Percentiles rank a stretch among this genome's conserved stretches.
These are phyloP conservation scores for Galago senegalensis DNA, from an alignment of 2,797 vertebrate species.

Conservation along the genomic window DNA sequence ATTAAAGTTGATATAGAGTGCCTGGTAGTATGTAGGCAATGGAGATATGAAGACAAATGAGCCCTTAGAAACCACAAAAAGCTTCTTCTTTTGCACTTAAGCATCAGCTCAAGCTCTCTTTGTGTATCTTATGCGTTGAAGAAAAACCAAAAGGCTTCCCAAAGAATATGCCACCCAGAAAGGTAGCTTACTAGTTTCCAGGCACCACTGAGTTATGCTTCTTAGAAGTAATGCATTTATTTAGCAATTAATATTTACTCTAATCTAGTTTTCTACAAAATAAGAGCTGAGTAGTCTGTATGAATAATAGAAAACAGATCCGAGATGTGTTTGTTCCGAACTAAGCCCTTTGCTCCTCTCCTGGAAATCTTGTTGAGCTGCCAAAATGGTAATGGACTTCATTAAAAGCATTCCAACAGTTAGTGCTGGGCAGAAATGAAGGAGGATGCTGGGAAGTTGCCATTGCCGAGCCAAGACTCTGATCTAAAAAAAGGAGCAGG, in stretches of 20 bases:
- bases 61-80: neutral
- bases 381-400: constrained; percentile 62
- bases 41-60: neutral
- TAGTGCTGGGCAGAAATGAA: constrained; percentile 21
- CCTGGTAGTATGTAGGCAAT: neutral
- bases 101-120: neutral
- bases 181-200: neutral
- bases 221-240: neutral
- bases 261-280: neutral
- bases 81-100: neutral
- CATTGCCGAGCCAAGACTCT: neutral
- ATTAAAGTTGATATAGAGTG: neutral
- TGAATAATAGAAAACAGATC: constrained; percentile 55
- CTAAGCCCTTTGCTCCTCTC: constrained; percentile 26
- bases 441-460: constrained; percentile 56
- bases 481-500: neutral
- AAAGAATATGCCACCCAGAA: neutral
- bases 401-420: constrained; percentile 57
- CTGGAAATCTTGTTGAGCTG: constrained; percentile 12
- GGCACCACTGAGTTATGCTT: neutral
- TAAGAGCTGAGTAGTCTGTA: neutral
- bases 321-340: constrained; percentile 2
- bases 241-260: constrained; percentile 57
- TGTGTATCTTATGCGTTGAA: neutral
- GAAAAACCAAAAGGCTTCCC: neutral